Evolutionary conservation across 2,888 invertebrate genomes (phyloP).

Genomic region (Caenorhabditis panamensis): DNA sequence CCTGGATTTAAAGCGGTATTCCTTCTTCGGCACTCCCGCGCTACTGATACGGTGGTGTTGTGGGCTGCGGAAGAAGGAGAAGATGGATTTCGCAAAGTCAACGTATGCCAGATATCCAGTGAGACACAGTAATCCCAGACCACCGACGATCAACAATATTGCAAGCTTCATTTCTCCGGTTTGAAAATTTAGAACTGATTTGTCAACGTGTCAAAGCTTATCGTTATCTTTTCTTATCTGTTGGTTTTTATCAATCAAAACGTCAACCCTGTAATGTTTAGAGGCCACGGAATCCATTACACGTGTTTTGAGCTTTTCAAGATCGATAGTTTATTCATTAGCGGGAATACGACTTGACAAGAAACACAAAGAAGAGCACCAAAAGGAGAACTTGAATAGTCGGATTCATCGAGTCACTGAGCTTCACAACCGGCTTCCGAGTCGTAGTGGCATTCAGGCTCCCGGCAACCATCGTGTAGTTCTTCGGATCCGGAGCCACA

Average conservation of each 20-base stretch:
- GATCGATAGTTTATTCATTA: too few relatives aligned
- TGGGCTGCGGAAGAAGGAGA: not conserved
- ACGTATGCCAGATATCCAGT: conserved; percentile 4
- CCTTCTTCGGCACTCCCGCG: not conserved
- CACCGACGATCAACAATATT: conserved; percentile 1
- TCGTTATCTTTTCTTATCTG: not conserved
- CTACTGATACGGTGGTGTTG: conserved; percentile 1
- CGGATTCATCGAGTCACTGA: not conserved
- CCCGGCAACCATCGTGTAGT: not conserved
- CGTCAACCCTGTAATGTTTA: too few relatives aligned
- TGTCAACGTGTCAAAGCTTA: not conserved
- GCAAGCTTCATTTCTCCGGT: not conserved
- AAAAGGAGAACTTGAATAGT: not conserved
- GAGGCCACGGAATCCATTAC: not conserved
- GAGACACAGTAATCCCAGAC: not conserved
- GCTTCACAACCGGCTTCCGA: not conserved
- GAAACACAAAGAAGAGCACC: not conserved
- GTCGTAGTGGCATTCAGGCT: not conserved
- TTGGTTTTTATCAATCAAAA: too few relatives aligned
- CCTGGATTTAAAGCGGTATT: not conserved
- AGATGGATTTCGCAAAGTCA: not conserved
- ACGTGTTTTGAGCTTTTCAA: not conserved
- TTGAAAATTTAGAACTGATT: not conserved
- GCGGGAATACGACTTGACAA: too few relatives aligned
- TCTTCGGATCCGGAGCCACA: not conserved